Conservation (phyloP, 2,888 invertebrate species). For the Capitulum mitella region DNA sequence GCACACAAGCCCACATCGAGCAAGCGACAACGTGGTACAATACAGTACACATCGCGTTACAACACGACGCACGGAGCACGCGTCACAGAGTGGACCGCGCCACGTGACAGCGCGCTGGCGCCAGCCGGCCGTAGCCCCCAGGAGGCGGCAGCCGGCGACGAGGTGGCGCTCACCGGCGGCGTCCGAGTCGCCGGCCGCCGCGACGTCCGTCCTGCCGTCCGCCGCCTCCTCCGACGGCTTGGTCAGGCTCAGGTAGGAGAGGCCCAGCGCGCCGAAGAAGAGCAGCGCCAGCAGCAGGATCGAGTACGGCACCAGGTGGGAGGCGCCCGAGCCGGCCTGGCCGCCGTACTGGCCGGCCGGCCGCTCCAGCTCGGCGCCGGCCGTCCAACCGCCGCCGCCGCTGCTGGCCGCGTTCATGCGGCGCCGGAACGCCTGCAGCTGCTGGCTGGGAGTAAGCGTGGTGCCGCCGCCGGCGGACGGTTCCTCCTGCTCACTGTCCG, state of each 20-base stretch:
- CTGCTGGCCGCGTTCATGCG: neutral
- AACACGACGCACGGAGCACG: too few species aligned
- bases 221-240: neutral
- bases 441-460: neutral
- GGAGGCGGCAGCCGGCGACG: neutral
- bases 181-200: neutral
- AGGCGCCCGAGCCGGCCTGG: neutral
- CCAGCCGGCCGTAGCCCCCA: too few species aligned
- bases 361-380: neutral
- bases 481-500: constrained; percentile 30
- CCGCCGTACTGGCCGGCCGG: neutral
- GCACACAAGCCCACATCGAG: too few species aligned
- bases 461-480: neutral
- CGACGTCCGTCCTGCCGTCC: neutral
- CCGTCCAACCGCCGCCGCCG: neutral
- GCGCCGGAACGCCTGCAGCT: neutral
- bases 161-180: neutral
- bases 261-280: neutral
- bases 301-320: constrained; percentile 4
- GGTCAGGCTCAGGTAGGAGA: neutral
- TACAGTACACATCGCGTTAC: too few species aligned
- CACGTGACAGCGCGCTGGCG: too few species aligned
- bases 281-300: constrained; percentile 11
- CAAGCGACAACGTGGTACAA: too few species aligned
- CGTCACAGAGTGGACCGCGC: too few species aligned